These are phyloP conservation scores for Priocnemis perturbator DNA, from an alignment of 2,888 invertebrate species.

Conservation along the genomic window DNA sequence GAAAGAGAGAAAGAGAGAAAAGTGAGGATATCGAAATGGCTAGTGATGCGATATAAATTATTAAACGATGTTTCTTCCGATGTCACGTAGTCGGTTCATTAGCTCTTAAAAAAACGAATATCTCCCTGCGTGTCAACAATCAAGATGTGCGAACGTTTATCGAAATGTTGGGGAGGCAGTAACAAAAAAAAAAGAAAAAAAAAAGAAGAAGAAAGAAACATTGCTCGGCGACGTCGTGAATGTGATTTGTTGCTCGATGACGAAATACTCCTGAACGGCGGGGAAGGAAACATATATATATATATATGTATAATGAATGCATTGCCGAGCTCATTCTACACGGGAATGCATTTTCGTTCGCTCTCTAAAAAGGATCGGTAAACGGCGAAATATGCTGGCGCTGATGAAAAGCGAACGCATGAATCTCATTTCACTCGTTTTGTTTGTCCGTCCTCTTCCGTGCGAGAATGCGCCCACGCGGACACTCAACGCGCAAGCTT, in stretches of 20 bases:
- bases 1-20: background rate
- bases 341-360: no score
- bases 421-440: no score
- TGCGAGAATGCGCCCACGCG: no score
- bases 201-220: no score
- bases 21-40: constrained; percentile 21
- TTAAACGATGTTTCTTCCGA: constrained; percentile 29
- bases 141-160: constrained; percentile 26
- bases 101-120: constrained; percentile 24
- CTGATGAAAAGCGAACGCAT: no score
- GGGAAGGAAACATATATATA: background rate
- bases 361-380: no score
- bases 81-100: constrained; percentile 21
- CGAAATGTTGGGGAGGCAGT: background rate
- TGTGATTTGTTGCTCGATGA: no score
- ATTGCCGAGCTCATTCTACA: no score
- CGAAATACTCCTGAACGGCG: background rate
- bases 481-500: no score
- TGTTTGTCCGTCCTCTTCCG: no score
- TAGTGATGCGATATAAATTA: constrained; percentile 29
- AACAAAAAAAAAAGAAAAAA: background rate
- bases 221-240: constrained; percentile 1
- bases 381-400: no score
- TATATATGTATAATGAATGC: background rate
- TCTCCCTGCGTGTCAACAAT: constrained; percentile 47